A percentile compares a stretch with the other conserved stretches of the same genome.
phyloP scores from a whole-genome alignment of 2,797 vertebrate species.

The Pteronotus mesoamericanus region DNA sequence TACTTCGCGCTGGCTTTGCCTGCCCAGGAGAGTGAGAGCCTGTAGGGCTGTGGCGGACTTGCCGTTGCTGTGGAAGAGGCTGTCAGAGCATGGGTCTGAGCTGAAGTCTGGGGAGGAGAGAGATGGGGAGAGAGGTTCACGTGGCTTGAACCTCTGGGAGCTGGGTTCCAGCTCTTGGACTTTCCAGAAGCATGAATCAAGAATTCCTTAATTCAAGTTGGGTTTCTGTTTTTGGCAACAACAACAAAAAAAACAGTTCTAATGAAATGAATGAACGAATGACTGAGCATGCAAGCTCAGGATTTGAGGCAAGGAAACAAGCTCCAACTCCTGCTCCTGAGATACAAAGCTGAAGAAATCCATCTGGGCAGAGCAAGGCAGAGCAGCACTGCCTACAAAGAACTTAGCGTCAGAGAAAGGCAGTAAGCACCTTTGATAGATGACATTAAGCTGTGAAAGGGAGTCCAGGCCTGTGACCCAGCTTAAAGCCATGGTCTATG shows the following conservation, averaged over 20 bases:
- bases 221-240: background rate
- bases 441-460: background rate
- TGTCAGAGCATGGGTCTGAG: background rate
- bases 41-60: background rate
- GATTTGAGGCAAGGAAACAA: background rate
- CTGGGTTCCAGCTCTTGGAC: background rate
- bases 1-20: background rate
- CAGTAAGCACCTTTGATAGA: background rate
- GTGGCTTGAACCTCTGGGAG: background rate
- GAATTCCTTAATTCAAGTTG: background rate
- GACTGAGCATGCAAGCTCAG: background rate
- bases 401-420: background rate
- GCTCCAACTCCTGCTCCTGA: background rate
- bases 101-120: background rate
- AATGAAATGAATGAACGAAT: background rate
- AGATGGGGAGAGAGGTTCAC: fast-evolving
- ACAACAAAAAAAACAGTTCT: background rate
- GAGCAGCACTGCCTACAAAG: background rate
- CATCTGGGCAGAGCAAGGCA: fast-evolving
- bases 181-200: background rate
- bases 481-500: background rate
- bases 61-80: no score
- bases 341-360: background rate
- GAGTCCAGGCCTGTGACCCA: background rate
- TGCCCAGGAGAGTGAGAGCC: no score